Evolutionary conservation across 23 tunicate species (phyloP).

Genomic region (Trididemnum clinides): DNA sequence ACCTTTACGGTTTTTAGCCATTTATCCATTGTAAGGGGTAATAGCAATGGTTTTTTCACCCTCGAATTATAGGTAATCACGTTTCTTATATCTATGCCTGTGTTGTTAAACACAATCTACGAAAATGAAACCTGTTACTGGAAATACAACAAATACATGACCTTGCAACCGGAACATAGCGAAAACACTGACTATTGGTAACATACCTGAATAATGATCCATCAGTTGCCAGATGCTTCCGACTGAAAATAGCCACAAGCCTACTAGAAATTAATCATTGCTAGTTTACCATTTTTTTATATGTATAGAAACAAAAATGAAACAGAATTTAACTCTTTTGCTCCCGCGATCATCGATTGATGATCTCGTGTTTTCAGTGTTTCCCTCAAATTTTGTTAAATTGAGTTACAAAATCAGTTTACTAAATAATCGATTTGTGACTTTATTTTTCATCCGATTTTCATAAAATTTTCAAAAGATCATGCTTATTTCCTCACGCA

Average conservation of each 20-base stretch:
- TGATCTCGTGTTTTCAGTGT: no score
- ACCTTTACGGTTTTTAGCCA: constrained; percentile 19
- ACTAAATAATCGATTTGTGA: no score
- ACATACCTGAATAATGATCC: constrained; percentile 26
- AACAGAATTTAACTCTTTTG: constrained; percentile 3
- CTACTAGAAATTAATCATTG: constrained; percentile 6
- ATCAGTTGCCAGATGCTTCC: constrained; percentile 31
- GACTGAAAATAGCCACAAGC: constrained; percentile 28
- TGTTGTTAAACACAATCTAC: constrained; percentile 31
- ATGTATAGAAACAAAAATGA: constrained; percentile 16
- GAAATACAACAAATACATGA: constrained; percentile 17
- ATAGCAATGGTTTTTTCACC: neutral
- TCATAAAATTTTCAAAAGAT: no score
- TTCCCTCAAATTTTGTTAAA: no score
- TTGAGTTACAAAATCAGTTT: no score
- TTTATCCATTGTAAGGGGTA: constrained; percentile 25
- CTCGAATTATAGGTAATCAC: neutral
- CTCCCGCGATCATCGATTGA: no score
- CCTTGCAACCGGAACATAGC: constrained; percentile 35
- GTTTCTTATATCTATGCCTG: constrained; percentile 22
- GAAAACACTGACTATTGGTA: constrained; percentile 8
- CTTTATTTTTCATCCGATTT: no score
- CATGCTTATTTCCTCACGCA: no score
- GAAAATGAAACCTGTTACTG: constrained; percentile 29
- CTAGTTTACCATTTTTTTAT: constrained; percentile 1